A percentile compares a stretch with the other conserved stretches of the same genome.
Evolutionary conservation across 1,140 invertebrate genomes (phyloP).

Genomic region (Microvelia longipes): DNA sequence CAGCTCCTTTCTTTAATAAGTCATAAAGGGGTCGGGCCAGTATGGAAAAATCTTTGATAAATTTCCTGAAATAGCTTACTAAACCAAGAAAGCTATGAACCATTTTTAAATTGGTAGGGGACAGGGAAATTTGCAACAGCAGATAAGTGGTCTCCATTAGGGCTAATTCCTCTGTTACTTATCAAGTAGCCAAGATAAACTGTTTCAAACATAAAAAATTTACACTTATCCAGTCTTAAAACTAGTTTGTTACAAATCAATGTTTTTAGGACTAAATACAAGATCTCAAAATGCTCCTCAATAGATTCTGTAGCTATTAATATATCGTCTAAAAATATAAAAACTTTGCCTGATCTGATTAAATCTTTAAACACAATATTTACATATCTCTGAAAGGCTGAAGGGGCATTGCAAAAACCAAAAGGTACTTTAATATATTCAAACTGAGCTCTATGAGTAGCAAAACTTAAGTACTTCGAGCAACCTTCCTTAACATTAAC

Average conservation of each 20-base stretch:
- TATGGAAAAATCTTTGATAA: slow-evolving; percentile 1
- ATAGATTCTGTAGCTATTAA: background rate
- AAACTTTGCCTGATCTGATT: background rate
- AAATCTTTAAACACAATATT: slow-evolving; percentile 7
- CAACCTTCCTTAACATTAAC: slow-evolving; percentile 22
- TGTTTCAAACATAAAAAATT: background rate
- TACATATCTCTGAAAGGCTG: slow-evolving; percentile 20
- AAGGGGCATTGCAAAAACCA: slow-evolving; percentile 22
- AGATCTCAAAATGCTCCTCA: background rate
- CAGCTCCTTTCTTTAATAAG: background rate
- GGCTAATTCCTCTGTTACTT: background rate
- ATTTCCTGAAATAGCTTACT: background rate
- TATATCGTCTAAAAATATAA: background rate
- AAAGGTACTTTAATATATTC: slow-evolving; percentile 26
- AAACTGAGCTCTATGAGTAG: slow-evolving; percentile 21
- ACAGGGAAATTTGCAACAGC: background rate
- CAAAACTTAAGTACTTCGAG: slow-evolving; percentile 26
- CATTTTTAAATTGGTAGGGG: no score
- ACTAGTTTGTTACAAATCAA: background rate
- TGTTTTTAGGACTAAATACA: background rate
- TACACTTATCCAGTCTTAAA: background rate
- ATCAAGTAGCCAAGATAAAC: background rate
- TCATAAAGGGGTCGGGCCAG: background rate
- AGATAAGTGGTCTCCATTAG: background rate
- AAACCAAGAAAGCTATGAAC: background rate